Base-by-base conservation (phyloP, 2,888 invertebrate genomes). In the Tachina grossa region DNA sequence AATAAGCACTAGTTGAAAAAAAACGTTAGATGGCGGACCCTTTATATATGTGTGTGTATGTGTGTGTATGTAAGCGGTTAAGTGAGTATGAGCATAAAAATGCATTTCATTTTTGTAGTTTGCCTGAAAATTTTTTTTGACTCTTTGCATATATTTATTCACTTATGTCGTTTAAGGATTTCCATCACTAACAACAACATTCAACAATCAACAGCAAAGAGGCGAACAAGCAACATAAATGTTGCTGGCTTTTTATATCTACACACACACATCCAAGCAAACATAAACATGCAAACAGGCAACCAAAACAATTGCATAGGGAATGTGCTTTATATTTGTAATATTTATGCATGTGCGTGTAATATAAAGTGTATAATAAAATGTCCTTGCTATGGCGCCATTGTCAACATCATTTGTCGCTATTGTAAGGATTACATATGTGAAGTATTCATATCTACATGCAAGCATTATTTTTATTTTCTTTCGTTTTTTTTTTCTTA, bases 331-430 rank as follows among this genome's bases (percentile, higher is more conserved):
- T 61, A n/a, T 78, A 16, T 43, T 61, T 11, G 4, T 39, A 10
- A 55, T 66, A 19, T 71, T 71, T 79, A 71, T 81, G 81, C 81
- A 45, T 74, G 59, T 72, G 68, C 53, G 69, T 76, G 69, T 53
- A 16, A 19, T 16, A 51, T 51, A 59, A 71, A 78, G 22, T 39
- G 14, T 16, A 49, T 19, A 47, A 69, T 63, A 61, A 61, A 61
- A 78, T 85, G 79, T 85, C 75, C 82, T 83, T 76, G 76, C 59
- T 71, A 19, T 83, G 85, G 85, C 85, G 85, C 82, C 85, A 85
- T 85, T 85, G 85, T 85, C 85, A 85, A 85, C 85, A 85, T 85
- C 79, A 85, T 85, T 85, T 85, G 82, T 83, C 85, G 82, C 82
- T 83, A 79, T 85, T 85, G 79, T 83, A 85, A 76, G 79, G 85